Base-by-base conservation (phyloP, 2,888 invertebrate genomes). In the Mythimna albipuncta region DNA sequence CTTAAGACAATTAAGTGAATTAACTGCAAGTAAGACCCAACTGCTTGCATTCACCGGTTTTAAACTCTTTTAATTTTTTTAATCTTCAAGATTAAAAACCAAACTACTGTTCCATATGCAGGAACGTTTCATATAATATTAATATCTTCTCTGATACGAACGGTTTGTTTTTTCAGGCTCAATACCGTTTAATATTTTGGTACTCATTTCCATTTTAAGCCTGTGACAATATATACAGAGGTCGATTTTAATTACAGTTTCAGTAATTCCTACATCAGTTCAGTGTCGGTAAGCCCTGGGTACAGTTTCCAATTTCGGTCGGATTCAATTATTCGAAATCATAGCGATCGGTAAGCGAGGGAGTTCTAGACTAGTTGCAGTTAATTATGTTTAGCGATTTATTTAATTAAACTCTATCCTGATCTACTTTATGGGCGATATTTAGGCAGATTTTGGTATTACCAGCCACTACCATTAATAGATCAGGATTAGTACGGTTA, bases 281-380 rank as follows among this genome's bases (percentile, higher is more conserved):
- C 3, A 50, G 55, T 52, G 63, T 13, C 54, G 62, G 32, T 61
- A 65, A 66, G 26, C 62, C 35, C 19, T 19, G 44, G 52, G 13
- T 50, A 13, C 44, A 38, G 19, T 70, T 72, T 52, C 59, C 59
- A 75, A 75, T 69, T 75, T 64, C 44, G 47, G 38, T 54, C 4
- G n/a, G 16, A 72, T 70, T 83, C 59, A 80, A 80, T 81, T 59
- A 64, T 76, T 59, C 26, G 61, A 63, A 69, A 77, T 81, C 55
- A 72, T 63, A 67, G 47, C 50, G 7, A 50, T 64, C 44, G 21
- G 2, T 54, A 35, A 26, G 32, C 11, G 16, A 32, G 47, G 38
- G 26, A 55, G 19, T 26, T 44, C n/a, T 65, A 52, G 75, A 70
- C 68, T 68, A 68, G 32, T 32, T 38, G 19, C 62, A 58, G 68